Evolutionary conservation across 2,888 invertebrate genomes (phyloP).

Genomic region (Herminia tarsipennalis): DNA sequence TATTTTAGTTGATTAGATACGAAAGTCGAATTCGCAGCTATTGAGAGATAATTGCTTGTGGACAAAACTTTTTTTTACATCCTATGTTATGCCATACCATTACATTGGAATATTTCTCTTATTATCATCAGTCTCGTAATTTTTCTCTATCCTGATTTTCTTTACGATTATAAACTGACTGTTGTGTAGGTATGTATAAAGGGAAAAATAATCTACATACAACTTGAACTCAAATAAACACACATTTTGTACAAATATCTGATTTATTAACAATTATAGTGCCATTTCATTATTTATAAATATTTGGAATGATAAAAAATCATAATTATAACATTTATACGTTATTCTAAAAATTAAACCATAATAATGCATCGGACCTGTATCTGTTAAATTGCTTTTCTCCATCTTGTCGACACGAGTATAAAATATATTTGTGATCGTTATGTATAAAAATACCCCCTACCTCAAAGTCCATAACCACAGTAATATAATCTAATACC

Average conservation of each 20-base stretch:
- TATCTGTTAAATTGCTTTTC: constrained; percentile 6
- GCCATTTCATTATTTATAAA: constrained; percentile 31
- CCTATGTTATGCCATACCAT: no score
- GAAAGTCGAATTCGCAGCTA: no score
- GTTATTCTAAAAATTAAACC: constrained; percentile 5
- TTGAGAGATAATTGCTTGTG: no score
- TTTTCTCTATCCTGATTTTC: no score
- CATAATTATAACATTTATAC: constrained; percentile 38
- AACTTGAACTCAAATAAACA: constrained; percentile 3
- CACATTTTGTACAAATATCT: constrained; percentile 38
- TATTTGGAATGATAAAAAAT: constrained; percentile 65
- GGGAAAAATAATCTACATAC: constrained; percentile 1
- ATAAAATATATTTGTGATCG: constrained; percentile 25
- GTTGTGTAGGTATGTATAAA: no score
- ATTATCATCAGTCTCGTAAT: no score
- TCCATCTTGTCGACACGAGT: constrained; percentile 6
- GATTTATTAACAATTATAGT: constrained; percentile 58
- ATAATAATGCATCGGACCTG: constrained; percentile 22
- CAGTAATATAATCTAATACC: constrained; percentile 41
- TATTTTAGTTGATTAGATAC: no score
- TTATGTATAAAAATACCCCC: constrained; percentile 57
- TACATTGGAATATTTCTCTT: no score
- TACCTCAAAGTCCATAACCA: constrained; percentile 62
- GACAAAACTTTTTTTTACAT: no score
- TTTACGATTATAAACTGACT: no score